Evolutionary conservation across 1,140 invertebrate genomes (phyloP).

Genomic region (Brachionus rotundiformis): DNA sequence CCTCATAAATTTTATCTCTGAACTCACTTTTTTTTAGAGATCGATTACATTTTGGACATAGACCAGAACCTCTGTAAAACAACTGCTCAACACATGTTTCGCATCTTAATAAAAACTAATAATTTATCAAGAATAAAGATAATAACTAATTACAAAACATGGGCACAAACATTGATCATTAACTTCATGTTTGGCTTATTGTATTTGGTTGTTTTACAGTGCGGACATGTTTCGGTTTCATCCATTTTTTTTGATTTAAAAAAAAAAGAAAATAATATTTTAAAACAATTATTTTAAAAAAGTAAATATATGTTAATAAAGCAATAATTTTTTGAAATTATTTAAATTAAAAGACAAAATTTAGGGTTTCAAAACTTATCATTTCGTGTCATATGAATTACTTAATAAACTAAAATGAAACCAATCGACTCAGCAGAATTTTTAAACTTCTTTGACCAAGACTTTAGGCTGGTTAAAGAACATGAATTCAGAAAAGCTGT

Average conservation of each 20-base stretch:
- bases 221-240: constrained; percentile 77
- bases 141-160: constrained; percentile 74
- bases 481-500: constrained; percentile 32
- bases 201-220: constrained; percentile 97
- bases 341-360: not conserved
- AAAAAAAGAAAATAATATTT: not conserved
- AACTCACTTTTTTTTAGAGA: constrained; percentile 84
- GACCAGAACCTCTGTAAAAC: constrained; percentile 88
- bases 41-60: constrained; percentile 86
- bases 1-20: constrained; percentile 90
- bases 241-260: constrained; percentile 59
- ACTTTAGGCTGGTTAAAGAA: constrained; percentile 46
- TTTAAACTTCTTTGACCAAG: constrained; percentile 9
- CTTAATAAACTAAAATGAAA: not conserved
- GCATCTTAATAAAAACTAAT: constrained; percentile 64
- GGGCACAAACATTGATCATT: constrained; percentile 97
- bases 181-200: constrained; percentile 92
- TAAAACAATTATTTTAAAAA: not conserved
- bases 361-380: not conserved
- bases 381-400: not conserved
- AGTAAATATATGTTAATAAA: not conserved
- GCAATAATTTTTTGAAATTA: not conserved
- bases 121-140: not conserved
- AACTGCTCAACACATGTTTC: constrained; percentile 92
- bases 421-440: constrained; percentile 19